Conservation (phyloP, 2,113 vertebrate species). For the Montifringilla adamsi region DNA sequence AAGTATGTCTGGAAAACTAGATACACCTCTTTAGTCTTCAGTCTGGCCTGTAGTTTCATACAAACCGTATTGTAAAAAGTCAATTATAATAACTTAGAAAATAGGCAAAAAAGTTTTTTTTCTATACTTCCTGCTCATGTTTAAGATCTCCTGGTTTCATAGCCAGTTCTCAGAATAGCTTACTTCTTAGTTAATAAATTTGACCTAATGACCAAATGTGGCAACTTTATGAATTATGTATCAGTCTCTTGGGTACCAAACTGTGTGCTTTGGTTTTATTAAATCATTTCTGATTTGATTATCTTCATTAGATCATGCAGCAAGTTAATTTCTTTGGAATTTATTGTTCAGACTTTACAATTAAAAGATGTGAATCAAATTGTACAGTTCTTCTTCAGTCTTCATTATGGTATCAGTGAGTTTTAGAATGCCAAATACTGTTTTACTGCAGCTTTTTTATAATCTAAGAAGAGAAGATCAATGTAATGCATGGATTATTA, state of each 20-base stretch:
- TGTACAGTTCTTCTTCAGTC: not conserved
- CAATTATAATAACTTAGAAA: not conserved
- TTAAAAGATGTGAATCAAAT: conserved; percentile 30
- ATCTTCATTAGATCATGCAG: not conserved
- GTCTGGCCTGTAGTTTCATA: not conserved
- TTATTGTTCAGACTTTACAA: not conserved
- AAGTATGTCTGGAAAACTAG: not conserved
- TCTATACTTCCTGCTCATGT: not conserved
- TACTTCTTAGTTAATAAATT: conserved; percentile 32
- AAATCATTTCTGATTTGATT: conserved; percentile 49
- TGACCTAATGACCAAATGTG: conserved; percentile 34
- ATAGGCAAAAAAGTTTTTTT: not conserved
- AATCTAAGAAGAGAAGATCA: not conserved
- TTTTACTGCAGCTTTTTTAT: not conserved
- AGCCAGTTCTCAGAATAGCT: not conserved
- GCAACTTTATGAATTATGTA: conserved; percentile 49
- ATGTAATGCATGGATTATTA: not conserved
- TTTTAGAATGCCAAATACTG: not conserved
- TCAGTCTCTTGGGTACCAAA: conserved; percentile 10
- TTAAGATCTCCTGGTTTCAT: not conserved
- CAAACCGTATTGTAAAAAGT: not conserved
- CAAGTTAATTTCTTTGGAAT: conserved; percentile 28
- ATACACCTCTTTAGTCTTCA: not conserved
- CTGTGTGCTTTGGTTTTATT: conserved; percentile 24
- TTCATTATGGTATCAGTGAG: not conserved